Conservation (phyloP, 2,797 vertebrate species). For the Carapus acus region DNA sequence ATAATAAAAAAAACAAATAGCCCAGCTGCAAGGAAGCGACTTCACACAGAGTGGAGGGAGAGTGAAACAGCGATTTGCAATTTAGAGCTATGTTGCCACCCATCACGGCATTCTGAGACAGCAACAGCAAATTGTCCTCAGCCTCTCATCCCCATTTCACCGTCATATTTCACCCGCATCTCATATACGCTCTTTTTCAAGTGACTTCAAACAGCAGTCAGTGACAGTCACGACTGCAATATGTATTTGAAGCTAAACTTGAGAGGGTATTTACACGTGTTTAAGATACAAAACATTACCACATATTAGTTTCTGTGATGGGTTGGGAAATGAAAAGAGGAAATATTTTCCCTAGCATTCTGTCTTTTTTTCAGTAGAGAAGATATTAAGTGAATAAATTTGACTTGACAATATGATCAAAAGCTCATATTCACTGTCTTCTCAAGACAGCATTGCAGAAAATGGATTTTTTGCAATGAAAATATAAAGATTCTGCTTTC, state of each 20-base stretch:
- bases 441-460: slow-evolving; percentile 34
- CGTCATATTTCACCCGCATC: slow-evolving; percentile 49
- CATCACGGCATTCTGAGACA: slow-evolving; percentile 61
- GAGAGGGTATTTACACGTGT: slow-evolving; percentile 38
- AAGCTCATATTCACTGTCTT: slow-evolving; percentile 40
- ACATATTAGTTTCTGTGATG: slow-evolving; percentile 47
- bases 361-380: slow-evolving; percentile 24
- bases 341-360: slow-evolving; percentile 17
- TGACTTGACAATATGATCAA: slow-evolving; percentile 47
- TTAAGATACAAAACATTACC: slow-evolving; percentile 48
- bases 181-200: slow-evolving; percentile 37
- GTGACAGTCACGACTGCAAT: slow-evolving; percentile 56
- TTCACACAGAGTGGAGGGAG: slow-evolving; percentile 59
- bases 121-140: slow-evolving; percentile 56
- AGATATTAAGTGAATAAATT: slow-evolving; percentile 21
- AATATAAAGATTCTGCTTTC: slow-evolving; percentile 19
- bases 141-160: slow-evolving; percentile 56
- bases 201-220: slow-evolving; percentile 62
- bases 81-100: slow-evolving; percentile 72
- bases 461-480: slow-evolving; percentile 58
- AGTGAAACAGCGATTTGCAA: slow-evolving; percentile 75
- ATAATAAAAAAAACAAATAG: slow-evolving; percentile 66
- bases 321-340: slow-evolving; percentile 25
- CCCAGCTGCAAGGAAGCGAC: slow-evolving; percentile 56
- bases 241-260: slow-evolving; percentile 48